Conservation (phyloP, 2,888 invertebrate genomes). For the Drosophila helvetica region DNA sequence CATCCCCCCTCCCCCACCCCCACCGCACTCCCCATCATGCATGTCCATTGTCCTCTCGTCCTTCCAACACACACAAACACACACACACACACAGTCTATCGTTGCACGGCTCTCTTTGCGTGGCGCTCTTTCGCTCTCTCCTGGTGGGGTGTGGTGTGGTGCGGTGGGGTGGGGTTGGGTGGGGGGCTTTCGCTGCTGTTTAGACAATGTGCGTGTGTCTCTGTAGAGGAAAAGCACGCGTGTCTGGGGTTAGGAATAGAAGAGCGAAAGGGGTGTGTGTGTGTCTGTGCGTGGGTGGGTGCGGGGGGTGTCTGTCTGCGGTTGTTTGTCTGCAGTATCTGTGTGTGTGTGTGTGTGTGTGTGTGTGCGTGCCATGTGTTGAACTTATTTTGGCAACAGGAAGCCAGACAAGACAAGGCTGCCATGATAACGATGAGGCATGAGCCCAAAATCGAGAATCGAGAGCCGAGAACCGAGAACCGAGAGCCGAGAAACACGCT, state of each 20-base stretch:
- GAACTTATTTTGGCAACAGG: constrained; percentile 48
- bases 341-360: constrained; percentile 25
- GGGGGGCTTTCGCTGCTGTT: constrained; percentile 42
- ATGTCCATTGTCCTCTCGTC: constrained; percentile 39
- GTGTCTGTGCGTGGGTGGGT: not conserved
- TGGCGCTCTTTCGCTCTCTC: constrained; percentile 11
- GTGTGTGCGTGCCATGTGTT: constrained; percentile 23
- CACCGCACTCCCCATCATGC: not conserved
- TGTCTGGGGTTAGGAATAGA: constrained; percentile 50
- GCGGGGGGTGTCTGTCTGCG: constrained; percentile 32
- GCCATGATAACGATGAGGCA: not conserved
- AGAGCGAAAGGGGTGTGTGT: not conserved
- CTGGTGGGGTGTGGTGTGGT: not conserved
- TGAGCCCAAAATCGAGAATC: constrained; percentile 6
- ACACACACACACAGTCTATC: constrained; percentile 14
- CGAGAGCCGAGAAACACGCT: constrained; percentile 13
- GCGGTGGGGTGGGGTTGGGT: too few relatives aligned
- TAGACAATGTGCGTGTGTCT: constrained; percentile 69
- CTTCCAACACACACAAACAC: constrained; percentile 18
- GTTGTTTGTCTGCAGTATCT: constrained; percentile 18
- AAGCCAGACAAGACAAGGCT: constrained; percentile 37
- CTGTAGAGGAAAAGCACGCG: constrained; percentile 41
- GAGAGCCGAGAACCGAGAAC: constrained; percentile 2
- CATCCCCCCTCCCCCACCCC: constrained; percentile 14
- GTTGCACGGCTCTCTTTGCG: constrained; percentile 7